Evolutionary conservation across 2,888 invertebrate species (phyloP).

Genomic region (Saturnia japonica): DNA sequence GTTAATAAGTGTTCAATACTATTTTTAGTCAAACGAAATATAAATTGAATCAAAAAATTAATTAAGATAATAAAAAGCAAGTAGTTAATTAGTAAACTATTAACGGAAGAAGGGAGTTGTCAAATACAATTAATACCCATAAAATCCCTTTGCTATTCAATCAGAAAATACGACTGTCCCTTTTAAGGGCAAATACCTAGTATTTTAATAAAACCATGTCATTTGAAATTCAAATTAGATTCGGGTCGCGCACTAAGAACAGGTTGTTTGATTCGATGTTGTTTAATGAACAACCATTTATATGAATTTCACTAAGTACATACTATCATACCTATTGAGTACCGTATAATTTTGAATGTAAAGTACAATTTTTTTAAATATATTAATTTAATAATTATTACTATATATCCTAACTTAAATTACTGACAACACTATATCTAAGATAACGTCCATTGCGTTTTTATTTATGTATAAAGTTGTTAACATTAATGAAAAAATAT

Average conservation of each 20-base stretch:
- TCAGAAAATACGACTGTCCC: slow-evolving; percentile 17
- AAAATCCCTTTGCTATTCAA: slow-evolving; percentile 22
- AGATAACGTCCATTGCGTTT: too few relatives aligned
- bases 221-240: slow-evolving; percentile 22
- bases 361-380: too few relatives aligned
- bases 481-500: too few relatives aligned
- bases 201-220: slow-evolving; percentile 19
- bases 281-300: background rate
- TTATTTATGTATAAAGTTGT: too few relatives aligned
- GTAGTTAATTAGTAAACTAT: background rate
- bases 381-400: too few relatives aligned
- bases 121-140: slow-evolving; percentile 19
- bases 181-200: slow-evolving; percentile 20
- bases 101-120: slow-evolving; percentile 12
- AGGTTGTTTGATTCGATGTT: slow-evolving; percentile 12
- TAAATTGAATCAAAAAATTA: background rate
- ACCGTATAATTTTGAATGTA: too few relatives aligned
- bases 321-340: too few relatives aligned
- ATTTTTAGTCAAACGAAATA: background rate
- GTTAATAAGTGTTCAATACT: too few relatives aligned
- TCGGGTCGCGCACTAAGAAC: slow-evolving; percentile 10
- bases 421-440: too few relatives aligned
- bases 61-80: background rate
- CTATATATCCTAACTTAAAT: too few relatives aligned
- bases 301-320: background rate